Conservation (phyloP, 2,888 invertebrate species). For the Crematogaster levior region DNA sequence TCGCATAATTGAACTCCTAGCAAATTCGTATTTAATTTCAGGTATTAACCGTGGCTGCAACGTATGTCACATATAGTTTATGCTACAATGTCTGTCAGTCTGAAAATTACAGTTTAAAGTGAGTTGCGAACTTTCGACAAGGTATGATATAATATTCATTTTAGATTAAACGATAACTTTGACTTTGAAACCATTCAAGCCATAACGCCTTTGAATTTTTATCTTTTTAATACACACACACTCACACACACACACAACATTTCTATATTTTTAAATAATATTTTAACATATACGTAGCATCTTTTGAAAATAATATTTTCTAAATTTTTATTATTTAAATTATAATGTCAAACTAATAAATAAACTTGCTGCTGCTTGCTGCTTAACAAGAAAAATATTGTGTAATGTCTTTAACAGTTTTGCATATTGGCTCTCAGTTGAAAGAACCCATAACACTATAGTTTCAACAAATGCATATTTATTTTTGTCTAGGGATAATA, state of each 20-base stretch:
- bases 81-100: slow-evolving; percentile 11
- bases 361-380: background rate
- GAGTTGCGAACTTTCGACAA: slow-evolving; percentile 17
- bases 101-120: slow-evolving; percentile 45
- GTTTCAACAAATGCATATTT: slow-evolving; percentile 36
- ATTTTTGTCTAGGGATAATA: slow-evolving; percentile 18
- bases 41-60: slow-evolving; percentile 27
- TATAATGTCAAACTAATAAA: background rate
- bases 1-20: slow-evolving; percentile 41
- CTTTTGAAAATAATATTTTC: background rate
- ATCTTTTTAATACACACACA: background rate
- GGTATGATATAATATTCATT: slow-evolving; percentile 25
- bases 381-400: slow-evolving; percentile 1
- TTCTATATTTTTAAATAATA: background rate
- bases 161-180: slow-evolving; percentile 10
- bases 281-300: background rate
- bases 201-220: background rate
- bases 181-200: background rate
- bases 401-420: background rate
- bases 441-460: background rate
- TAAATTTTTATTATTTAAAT: background rate
- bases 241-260: background rate
- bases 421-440: background rate
- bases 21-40: slow-evolving; percentile 49
- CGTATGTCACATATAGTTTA: slow-evolving; percentile 21